Base-by-base conservation (phyloP, 2,113 vertebrate genomes). In the Fulica atra region DNA sequence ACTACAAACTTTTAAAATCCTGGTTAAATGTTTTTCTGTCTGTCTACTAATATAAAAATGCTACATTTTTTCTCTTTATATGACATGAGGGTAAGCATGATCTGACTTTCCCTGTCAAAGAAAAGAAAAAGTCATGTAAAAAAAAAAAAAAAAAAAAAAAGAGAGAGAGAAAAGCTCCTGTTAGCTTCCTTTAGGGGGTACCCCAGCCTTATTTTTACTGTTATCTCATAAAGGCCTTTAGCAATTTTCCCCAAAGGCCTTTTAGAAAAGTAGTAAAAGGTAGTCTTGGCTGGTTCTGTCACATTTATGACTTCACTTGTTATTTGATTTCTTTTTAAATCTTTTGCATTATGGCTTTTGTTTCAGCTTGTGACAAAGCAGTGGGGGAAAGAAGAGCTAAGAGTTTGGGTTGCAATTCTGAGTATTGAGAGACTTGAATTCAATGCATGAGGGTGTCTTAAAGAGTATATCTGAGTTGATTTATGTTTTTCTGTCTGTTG, bases 291-390 rank as follows among this genome's bases (percentile, higher is more conserved):
- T 79, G 9, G 3, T 82, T 95, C 59, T 81, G 57, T 79, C 81
- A 92, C 68, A 35, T 92, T 94, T 92, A 74, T 66, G 40, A 57
- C 68, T 95, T 91, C 23, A 50, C n/a, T 76, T 88, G 46, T 56
- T 93, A 54, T 46, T 91, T 82, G 46, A 72, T 81, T 74, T 90
- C 81, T 80, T 92, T 81, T 94, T 86, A 93, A 76, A 93, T 36
- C 33, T 89, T 76, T 84, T 73, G 35, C n/a, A 69, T 96, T 74
- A 81, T 53, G 33, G 3, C 5, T 65, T 85, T 88, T 94, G 23
- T 93, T 95, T 92, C 56, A 81, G n/a, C 53, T 93, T 71, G 68
- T 80, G 74, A 65, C 71, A 77, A 86, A 31, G 8, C 13, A 91
- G 13, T 40, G 13, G 17, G 16, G 63, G 40, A 54, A 82, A 84